phyloP scores from a whole-genome alignment of 2,888 invertebrate species.

The Dynastes grantii region DNA sequence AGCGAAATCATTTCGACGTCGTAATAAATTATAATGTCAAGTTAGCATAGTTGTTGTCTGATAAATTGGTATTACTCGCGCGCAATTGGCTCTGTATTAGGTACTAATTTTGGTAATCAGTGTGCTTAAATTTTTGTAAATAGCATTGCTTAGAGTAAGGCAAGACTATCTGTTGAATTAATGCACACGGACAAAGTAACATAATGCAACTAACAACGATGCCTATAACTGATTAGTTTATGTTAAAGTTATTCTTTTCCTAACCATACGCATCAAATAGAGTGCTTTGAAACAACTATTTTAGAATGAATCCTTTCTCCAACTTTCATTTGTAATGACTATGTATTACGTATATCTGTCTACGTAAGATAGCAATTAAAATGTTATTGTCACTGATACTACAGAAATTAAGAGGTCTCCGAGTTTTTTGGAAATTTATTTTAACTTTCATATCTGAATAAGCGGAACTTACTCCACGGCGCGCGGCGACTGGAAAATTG shows the following conservation, averaged over 20 bases:
- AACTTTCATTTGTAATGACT: constrained; percentile 13
- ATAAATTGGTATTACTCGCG: neutral
- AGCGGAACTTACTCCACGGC: neutral
- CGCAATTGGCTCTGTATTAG: constrained; percentile 6
- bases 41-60: neutral
- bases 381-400: neutral
- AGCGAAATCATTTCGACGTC: constrained; percentile 9
- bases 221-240: neutral
- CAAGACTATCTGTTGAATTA: neutral
- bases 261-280: neutral
- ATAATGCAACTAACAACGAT: neutral
- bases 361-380: neutral
- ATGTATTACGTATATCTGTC: neutral
- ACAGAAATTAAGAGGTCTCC: neutral
- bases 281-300: neutral
- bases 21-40: constrained; percentile 13
- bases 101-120: constrained; percentile 13
- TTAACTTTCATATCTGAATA: constrained; percentile 15
- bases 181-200: neutral
- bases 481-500: too few relatives aligned
- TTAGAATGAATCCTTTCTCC: constrained; percentile 26
- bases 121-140: neutral
- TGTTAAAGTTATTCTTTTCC: neutral
- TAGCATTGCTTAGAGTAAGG: neutral
- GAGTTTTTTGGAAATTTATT: neutral